Evolutionary conservation across 2,113 vertebrate genomes (phyloP).

Genomic region (Cyanistes caeruleus): DNA sequence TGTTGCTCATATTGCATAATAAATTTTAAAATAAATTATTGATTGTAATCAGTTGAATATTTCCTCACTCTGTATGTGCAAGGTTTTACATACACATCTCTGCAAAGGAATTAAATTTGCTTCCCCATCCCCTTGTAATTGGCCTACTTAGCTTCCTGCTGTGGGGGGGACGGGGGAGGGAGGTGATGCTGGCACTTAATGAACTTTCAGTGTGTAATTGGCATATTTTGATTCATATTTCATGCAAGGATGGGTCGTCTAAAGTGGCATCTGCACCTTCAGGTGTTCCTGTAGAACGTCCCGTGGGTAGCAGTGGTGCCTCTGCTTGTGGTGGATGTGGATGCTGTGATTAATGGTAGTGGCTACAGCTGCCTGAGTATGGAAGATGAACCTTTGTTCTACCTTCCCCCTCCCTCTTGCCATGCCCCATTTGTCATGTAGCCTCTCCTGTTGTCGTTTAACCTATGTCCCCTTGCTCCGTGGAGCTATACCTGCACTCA

Average conservation of each 20-base stretch:
- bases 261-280: neutral
- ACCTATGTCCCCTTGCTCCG: neutral
- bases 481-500: neutral
- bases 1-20: neutral
- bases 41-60: neutral
- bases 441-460: slow-evolving; percentile 3
- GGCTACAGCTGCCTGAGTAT: neutral
- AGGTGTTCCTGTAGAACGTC: neutral
- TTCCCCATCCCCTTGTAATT: neutral
- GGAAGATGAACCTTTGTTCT: slow-evolving; percentile 51
- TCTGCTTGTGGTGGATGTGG: neutral
- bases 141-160: neutral
- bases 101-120: neutral
- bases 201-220: neutral
- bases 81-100: neutral
- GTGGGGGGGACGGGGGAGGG: neutral
- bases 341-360: slow-evolving; percentile 25
- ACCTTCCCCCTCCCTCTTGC: neutral
- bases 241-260: neutral
- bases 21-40: neutral
- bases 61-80: neutral
- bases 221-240: neutral
- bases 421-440: slow-evolving; percentile 13
- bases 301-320: neutral
- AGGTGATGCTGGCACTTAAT: neutral